phyloP scores from a whole-genome alignment of 2,113 vertebrate genomes.

The Theropithecus gelada region DNA sequence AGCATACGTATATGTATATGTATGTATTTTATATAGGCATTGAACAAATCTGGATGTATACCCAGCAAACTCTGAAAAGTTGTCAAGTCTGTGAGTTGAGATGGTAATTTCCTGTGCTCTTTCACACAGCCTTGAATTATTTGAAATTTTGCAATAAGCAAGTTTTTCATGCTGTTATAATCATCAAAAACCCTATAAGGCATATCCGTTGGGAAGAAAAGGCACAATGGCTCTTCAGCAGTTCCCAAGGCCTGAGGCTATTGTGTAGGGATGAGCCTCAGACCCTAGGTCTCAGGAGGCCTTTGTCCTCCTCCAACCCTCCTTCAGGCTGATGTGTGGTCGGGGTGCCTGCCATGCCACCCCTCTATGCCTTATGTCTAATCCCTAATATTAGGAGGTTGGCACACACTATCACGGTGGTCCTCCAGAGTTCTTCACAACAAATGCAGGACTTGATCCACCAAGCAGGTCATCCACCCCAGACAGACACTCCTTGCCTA shows the following conservation, averaged over 20 bases:
- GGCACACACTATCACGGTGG: neutral
- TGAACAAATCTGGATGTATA: neutral
- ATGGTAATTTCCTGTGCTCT: neutral
- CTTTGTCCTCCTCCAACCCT: neutral
- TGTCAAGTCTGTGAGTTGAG: neutral
- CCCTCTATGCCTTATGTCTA: neutral
- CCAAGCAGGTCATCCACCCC: neutral
- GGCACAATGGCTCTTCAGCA: neutral
- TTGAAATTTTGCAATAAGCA: neutral
- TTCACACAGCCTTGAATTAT: neutral
- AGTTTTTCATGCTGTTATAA: neutral
- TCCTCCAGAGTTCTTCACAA: neutral
- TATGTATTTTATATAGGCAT: neutral
- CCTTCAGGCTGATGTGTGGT: neutral
- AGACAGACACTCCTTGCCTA: neutral
- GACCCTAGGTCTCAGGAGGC: neutral
- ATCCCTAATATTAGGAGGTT: neutral
- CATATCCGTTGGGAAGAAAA: neutral
- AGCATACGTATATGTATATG: neutral
- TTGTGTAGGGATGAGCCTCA: too few relatives aligned
- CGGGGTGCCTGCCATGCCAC: neutral
- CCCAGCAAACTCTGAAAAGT: neutral
- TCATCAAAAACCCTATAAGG: neutral
- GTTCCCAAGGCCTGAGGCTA: neutral
- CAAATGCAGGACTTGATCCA: neutral